Conservation (phyloP, 2,797 vertebrate genomes). For the Saxicola maurus region DNA sequence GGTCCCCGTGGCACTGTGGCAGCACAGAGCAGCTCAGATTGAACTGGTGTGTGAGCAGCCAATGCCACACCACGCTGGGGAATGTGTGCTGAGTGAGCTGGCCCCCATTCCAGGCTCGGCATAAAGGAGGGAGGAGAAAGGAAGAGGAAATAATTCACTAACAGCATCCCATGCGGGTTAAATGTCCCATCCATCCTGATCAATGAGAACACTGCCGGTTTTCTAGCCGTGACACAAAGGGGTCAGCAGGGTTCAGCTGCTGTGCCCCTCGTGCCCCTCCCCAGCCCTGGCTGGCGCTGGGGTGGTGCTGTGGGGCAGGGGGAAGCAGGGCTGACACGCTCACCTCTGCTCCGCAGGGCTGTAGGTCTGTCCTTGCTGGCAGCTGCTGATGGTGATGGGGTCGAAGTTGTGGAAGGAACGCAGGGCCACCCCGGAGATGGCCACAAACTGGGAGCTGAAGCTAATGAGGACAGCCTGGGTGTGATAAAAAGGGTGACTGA, state of each 20-base stretch:
- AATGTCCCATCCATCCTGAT: constrained; percentile 55
- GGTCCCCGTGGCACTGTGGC: neutral
- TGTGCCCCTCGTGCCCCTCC: constrained; percentile 11
- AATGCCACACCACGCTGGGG: neutral
- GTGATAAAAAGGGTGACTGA: constrained; percentile 94
- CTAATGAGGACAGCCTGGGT: constrained; percentile 90
- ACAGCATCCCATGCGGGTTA: constrained; percentile 47
- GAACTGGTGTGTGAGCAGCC: neutral
- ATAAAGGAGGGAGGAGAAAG: constrained; percentile 50
- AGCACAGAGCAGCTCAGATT: neutral
- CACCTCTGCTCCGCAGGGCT: constrained; percentile 94
- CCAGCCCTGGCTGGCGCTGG: neutral
- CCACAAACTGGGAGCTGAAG: constrained; percentile 88
- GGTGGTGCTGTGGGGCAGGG: neutral
- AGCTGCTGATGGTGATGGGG: constrained; percentile 94
- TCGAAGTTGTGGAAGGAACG: constrained; percentile 98
- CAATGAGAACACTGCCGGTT: constrained; percentile 44
- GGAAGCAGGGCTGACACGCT: constrained; percentile 55
- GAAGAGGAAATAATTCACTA: constrained; percentile 68
- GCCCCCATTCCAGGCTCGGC: constrained; percentile 1
- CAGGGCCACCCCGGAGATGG: constrained; percentile 94
- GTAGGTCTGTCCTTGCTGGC: constrained; percentile 97
- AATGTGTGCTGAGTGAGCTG: neutral
- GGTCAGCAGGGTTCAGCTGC: constrained; percentile 32
- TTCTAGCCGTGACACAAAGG: neutral